Conservation (phyloP, 2,113 vertebrate species). For the Poeciliopsis turrubarensis region DNA sequence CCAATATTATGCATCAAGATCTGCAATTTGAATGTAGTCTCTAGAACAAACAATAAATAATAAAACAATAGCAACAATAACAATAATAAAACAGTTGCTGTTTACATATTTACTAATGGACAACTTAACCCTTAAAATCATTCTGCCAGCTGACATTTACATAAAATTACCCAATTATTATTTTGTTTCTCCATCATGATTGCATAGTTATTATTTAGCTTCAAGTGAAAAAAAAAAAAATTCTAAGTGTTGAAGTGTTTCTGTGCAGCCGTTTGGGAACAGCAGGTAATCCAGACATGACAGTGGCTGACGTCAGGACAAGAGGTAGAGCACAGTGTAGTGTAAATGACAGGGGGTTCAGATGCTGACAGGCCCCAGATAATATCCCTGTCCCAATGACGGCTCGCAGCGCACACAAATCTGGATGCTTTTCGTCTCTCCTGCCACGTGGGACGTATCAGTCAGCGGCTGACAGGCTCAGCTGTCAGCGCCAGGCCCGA, state of each 20-base stretch:
- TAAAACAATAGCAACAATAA: too few species aligned
- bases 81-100: background rate
- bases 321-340: constrained; percentile 41
- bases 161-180: background rate
- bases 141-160: background rate
- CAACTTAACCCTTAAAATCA: background rate
- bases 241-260: background rate
- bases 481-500: constrained; percentile 58
- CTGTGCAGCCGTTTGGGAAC: background rate
- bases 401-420: constrained; percentile 40
- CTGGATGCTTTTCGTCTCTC: constrained; percentile 52
- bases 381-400: constrained; percentile 59
- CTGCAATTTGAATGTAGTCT: too few species aligned
- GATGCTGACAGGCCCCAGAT: constrained; percentile 58
- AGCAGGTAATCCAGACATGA: constrained; percentile 55
- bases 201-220: background rate
- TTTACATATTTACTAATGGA: background rate
- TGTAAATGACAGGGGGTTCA: constrained; percentile 54
- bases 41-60: background rate
- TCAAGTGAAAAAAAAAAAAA: background rate
- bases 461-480: constrained; percentile 56
- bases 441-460: constrained; percentile 61
- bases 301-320: constrained; percentile 44
- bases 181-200: background rate
- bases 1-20: too few species aligned